phyloP scores from a whole-genome alignment of 2,113 vertebrate species.

The Rhinoptilus africanus region DNA sequence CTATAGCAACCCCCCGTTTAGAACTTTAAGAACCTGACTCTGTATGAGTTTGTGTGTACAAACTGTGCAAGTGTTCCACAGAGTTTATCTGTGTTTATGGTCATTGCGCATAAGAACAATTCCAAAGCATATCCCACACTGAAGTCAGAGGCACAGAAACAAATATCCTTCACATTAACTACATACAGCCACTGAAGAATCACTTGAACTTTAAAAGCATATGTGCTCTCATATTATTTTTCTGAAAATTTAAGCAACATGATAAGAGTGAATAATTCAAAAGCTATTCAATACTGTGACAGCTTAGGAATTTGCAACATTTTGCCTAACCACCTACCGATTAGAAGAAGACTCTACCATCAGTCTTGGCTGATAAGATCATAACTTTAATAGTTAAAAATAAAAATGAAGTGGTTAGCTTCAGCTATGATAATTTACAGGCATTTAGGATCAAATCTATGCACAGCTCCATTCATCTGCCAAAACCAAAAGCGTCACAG shows the following conservation, averaged over 20 bases:
- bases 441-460: background rate
- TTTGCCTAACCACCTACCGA: background rate
- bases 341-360: background rate
- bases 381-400: background rate
- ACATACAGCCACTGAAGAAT: background rate
- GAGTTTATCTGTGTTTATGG: background rate
- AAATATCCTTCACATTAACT: background rate
- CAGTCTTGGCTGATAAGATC: background rate
- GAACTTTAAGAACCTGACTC: background rate
- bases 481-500: background rate
- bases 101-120: background rate
- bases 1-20: background rate
- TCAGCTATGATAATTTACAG: background rate
- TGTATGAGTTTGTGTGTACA: background rate
- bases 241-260: background rate
- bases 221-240: background rate
- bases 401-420: background rate
- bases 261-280: background rate
- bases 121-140: background rate
- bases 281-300: background rate
- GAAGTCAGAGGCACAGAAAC: background rate
- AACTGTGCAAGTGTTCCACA: background rate
- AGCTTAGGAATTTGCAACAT: background rate
- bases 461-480: background rate
- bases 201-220: background rate